Conservation (phyloP, 1,140 invertebrate species). For the Bombus fervidus region DNA sequence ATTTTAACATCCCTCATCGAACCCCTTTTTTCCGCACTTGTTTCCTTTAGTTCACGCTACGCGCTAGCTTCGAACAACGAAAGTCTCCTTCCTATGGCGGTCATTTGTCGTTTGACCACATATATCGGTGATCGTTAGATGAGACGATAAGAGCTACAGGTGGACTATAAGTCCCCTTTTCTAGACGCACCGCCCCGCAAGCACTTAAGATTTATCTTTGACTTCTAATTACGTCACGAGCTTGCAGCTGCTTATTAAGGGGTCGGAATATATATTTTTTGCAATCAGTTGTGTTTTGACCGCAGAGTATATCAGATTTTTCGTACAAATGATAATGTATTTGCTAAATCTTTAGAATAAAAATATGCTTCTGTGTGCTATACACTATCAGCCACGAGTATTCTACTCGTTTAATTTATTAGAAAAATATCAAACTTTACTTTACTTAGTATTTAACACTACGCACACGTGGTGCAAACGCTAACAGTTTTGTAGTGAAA, state of each 20-base stretch:
- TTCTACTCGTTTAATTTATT: no score
- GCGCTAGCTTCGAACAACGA: not conserved
- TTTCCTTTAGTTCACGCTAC: not conserved
- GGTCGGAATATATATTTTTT: not conserved
- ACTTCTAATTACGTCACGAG: slow-evolving; percentile 45
- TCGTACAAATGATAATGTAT: no score
- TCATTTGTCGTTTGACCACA: slow-evolving; percentile 31
- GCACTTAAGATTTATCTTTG: slow-evolving; percentile 51
- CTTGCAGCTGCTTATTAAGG: slow-evolving; percentile 23
- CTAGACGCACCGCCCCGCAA: not conserved
- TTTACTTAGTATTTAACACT: no score
- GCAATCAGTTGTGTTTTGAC: slow-evolving; percentile 25
- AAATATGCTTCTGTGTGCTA: no score
- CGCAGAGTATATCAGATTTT: no score
- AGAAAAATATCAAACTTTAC: no score
- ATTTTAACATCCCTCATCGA: not conserved
- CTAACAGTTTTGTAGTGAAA: no score
- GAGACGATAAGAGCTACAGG: slow-evolving; percentile 56
- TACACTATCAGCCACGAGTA: no score
- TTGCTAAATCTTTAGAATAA: no score
- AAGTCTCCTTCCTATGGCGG: not conserved
- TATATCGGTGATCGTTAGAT: slow-evolving; percentile 53
- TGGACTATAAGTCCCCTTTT: slow-evolving; percentile 48
- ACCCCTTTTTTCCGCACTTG: slow-evolving; percentile 20
- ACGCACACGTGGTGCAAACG: no score